Evolutionary conservation across 2,113 vertebrate species (phyloP), one percentile per base, ranked within the genome.

Genomic region (Nothobranchius kuhntae): DNA sequence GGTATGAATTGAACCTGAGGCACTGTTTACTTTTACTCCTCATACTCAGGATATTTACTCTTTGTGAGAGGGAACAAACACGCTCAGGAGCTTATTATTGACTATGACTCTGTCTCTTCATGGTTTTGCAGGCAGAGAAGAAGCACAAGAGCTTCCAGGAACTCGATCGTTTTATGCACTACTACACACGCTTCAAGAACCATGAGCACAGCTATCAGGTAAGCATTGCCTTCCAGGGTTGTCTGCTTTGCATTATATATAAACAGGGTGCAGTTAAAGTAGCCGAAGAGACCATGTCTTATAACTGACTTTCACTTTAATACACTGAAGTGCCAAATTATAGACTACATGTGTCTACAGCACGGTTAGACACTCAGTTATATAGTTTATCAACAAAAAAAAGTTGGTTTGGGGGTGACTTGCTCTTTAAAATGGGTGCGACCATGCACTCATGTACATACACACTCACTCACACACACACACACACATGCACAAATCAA

Each of bases 111-210:
- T 77, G 52, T 81, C 73, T 84, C 52, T 60, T 84, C 50, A 60
- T 30, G 45, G 7, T 73, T 71, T 79, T 78, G 17, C 88, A 99
- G 98, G 97, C 95, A 75, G 98, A 98, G 89, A 98, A 96, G 90
- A 99, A 98, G 86, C 97, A 99, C 84, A 96, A 96, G 92, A 94
- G 94, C 89, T 99, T 98, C 92, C 98, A 99, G 91, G 98, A 99
- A 84, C 95, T 99, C 42, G 97, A 99, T 86, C 96, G 97, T 65
- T 99, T 99, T 92, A 99, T 99, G 97, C 98, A 99, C 89, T 99
- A 99, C 90, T 99, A 98, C 71, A 96, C 97, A 63, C 95, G 98
- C 83, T 99, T 97, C 92, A 99, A 97, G 91, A 99, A 99, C 89
- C 98, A 99, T 65, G 97, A 99, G 86, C 97, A 97, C 94, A 99